phyloP scores from a whole-genome alignment of 2,113 vertebrate species.

The Elanoides forficatus region DNA sequence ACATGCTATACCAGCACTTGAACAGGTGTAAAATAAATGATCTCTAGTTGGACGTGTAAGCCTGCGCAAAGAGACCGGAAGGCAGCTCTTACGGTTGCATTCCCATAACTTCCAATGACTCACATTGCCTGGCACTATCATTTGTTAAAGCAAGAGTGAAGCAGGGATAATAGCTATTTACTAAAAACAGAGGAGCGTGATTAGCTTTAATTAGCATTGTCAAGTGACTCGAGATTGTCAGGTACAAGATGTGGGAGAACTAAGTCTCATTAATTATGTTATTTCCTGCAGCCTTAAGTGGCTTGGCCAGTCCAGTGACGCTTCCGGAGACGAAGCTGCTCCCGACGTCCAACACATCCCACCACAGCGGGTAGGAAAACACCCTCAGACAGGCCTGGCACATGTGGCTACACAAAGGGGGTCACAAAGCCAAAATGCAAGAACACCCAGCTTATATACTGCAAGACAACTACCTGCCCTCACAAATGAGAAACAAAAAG shows the following conservation, averaged over 20 bases:
- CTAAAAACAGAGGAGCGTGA: slow-evolving; percentile 48
- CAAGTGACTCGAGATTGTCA: slow-evolving; percentile 48
- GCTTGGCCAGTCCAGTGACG: slow-evolving; percentile 28
- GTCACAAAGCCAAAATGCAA: neutral
- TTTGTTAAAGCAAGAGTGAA: slow-evolving; percentile 64
- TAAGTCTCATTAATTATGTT: slow-evolving; percentile 56
- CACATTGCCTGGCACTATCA: neutral
- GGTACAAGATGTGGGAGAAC: slow-evolving; percentile 55
- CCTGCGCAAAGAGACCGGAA: neutral
- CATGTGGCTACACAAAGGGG: neutral
- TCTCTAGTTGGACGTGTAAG: accelerated
- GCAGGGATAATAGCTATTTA: slow-evolving; percentile 63
- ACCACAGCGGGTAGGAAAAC: neutral
- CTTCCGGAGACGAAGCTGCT: neutral
- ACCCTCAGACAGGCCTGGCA: neutral
- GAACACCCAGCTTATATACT: neutral
- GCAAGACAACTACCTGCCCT: neutral
- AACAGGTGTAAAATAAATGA: neutral
- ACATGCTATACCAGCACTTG: neutral
- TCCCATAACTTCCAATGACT: slow-evolving; percentile 18
- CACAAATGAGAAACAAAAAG: neutral
- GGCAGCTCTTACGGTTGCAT: neutral
- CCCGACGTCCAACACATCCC: neutral
- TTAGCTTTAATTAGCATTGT: slow-evolving; percentile 59
- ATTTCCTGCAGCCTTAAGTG: slow-evolving; percentile 59